Base-by-base conservation (phyloP, 2,113 vertebrate species). In the Calyptomena viridis region DNA sequence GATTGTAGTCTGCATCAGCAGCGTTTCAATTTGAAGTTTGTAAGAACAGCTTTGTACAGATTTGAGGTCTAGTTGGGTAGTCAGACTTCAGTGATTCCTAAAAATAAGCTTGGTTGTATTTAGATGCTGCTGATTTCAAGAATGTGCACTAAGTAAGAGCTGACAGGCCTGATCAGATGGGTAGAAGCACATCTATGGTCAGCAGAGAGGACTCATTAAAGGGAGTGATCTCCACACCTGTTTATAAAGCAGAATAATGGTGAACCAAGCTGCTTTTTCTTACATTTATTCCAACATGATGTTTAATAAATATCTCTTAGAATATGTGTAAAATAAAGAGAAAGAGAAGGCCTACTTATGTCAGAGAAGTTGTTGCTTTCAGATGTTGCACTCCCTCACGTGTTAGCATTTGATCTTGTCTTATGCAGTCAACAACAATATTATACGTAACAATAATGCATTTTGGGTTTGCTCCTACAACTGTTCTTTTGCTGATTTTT, bases 291-390 rank as follows among this genome's bases (percentile, higher is more conserved):
- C 68, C 73, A 86, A 6, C 0, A 0, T 55, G 50, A 20, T 39
- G 4, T 27, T 81, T 74, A 58, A 58, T 77, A 74, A 58, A 35
- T 58, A n/a, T 11, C 28, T 73, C 46, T 83, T 86, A 55, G 39
- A 77, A 39, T 52, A 37, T 8, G 1, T 50, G 3, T 60, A 42
- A 15, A 20, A 21, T 33, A 59, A 37, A 79, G 37, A 85, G 31
- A 81, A 93, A 58, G 40, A 46, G 52, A 59, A 66, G 35, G 39
- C 39, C 28, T 7, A 1, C 14, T 66, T 53, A 10, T 0, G 0
- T 27, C 35, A 39, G 42, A 60, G 55, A 59, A 75, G n/a, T 37
- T 46, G 14, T 3, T 50, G 12, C 55, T 93, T 47, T 25, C 28
- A 62, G 50, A 2, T 49, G 25, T 50, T 50, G 30, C 14, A 19